phyloP scores from a whole-genome alignment of 2,113 vertebrate genomes.

The Odocoileus virginianus region DNA sequence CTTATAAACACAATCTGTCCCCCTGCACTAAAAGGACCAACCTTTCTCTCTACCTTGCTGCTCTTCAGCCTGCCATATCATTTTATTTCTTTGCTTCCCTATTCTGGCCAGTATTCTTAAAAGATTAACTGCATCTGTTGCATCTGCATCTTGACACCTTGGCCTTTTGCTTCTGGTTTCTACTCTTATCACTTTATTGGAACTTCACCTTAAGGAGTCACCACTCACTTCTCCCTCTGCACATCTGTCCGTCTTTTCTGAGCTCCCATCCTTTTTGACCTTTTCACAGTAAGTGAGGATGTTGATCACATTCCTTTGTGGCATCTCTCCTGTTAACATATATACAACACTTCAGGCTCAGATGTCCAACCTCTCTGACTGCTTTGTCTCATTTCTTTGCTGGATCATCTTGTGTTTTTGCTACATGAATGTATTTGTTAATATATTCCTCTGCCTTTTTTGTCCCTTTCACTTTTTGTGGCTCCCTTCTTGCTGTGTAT shows the following conservation, averaged over 20 bases:
- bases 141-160: not conserved
- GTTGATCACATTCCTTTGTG: not conserved
- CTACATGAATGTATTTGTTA: not conserved
- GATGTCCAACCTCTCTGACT: not conserved
- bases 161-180: not conserved
- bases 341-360: not conserved
- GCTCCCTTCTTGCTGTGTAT: not conserved
- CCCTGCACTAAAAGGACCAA: not conserved
- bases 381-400: not conserved
- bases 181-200: not conserved
- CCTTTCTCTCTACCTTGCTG: not conserved
- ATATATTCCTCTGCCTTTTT: not conserved
- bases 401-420: not conserved
- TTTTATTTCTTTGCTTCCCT: not conserved
- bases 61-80: not conserved
- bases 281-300: not conserved
- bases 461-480: not conserved
- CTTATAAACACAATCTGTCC: not conserved
- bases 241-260: not conserved
- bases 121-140: not conserved
- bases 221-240: not conserved
- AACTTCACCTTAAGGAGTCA: not conserved
- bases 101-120: not conserved
- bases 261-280: not conserved
- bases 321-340: not conserved